These are phyloP conservation scores for Pyralis farinalis DNA, from an alignment of 2,888 invertebrate genomes.

Conservation along the genomic window DNA sequence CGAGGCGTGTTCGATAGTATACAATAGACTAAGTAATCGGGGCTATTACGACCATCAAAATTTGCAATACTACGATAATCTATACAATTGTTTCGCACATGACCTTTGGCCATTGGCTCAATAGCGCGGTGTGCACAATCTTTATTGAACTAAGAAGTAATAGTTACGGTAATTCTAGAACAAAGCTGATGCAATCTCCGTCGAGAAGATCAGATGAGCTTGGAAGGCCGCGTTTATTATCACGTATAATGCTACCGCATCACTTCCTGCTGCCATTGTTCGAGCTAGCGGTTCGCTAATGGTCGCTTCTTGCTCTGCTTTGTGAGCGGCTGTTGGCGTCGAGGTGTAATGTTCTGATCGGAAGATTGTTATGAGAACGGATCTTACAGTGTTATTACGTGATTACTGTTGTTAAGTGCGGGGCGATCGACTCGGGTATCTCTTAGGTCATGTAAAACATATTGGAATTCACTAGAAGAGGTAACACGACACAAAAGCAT, in stretches of 20 bases:
- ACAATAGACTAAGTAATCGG: no score
- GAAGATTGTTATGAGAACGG: not conserved
- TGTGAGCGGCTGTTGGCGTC: no score
- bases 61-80: no score
- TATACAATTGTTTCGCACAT: no score
- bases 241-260: not conserved
- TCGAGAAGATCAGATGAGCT: not conserved
- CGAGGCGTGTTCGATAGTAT: no score
- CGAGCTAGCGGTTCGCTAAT: constrained; percentile 1
- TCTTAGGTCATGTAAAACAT: no score
- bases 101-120: not conserved
- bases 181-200: constrained; percentile 6
- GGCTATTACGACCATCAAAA: no score
- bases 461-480: no score
- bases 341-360: not conserved
- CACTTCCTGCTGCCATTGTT: constrained; percentile 8
- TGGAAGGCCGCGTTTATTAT: constrained; percentile 6
- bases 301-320: not conserved
- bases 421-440: no score
- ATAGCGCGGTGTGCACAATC: not conserved
- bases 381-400: not conserved
- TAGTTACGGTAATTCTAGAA: constrained; percentile 2
- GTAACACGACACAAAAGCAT: no score
- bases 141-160: constrained; percentile 5
- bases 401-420: not conserved